phyloP scores from a whole-genome alignment of 2,797 vertebrate species.

The Miichthys miiuy region DNA sequence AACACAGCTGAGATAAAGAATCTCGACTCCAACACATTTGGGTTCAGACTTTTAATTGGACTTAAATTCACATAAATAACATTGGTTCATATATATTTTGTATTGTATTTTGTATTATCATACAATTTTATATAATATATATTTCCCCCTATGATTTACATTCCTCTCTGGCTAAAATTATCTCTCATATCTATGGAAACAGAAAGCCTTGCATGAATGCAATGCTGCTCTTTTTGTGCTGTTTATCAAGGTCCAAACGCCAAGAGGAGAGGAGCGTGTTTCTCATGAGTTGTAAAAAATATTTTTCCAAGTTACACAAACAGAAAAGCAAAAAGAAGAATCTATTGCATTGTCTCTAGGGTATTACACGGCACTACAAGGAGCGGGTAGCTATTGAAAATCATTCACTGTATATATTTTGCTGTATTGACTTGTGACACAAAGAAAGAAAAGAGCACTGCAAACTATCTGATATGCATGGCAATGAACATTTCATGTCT shows the following conservation, averaged over 20 bases:
- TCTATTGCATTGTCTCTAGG: constrained; percentile 80
- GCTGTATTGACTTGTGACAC: constrained; percentile 79
- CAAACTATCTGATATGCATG: constrained; percentile 81
- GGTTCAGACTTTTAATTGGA: constrained; percentile 88
- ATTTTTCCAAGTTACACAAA: constrained; percentile 75
- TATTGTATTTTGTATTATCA: constrained; percentile 71
- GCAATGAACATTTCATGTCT: constrained; percentile 51
- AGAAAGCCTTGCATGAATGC: constrained; percentile 77
- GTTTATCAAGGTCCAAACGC: constrained; percentile 73
- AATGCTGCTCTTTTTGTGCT: constrained; percentile 79
- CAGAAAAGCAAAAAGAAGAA: constrained; percentile 75
- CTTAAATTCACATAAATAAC: constrained; percentile 91
- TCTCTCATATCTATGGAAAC: constrained; percentile 79
- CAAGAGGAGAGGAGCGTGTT: constrained; percentile 74
- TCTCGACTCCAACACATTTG: constrained; percentile 63
- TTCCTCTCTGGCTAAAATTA: constrained; percentile 82
- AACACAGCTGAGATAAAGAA: constrained; percentile 35
- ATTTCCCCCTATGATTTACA: constrained; percentile 87
- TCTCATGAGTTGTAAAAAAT: constrained; percentile 76
- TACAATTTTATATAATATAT: constrained; percentile 90
- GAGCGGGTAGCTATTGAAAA: constrained; percentile 78
- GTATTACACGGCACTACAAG: constrained; percentile 81
- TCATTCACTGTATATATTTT: constrained; percentile 79
- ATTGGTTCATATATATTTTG: constrained; percentile 88
- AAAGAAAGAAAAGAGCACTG: constrained; percentile 79